phyloP scores from a whole-genome alignment of 1,140 invertebrate genomes.

The Macrostomum lignano region DNA sequence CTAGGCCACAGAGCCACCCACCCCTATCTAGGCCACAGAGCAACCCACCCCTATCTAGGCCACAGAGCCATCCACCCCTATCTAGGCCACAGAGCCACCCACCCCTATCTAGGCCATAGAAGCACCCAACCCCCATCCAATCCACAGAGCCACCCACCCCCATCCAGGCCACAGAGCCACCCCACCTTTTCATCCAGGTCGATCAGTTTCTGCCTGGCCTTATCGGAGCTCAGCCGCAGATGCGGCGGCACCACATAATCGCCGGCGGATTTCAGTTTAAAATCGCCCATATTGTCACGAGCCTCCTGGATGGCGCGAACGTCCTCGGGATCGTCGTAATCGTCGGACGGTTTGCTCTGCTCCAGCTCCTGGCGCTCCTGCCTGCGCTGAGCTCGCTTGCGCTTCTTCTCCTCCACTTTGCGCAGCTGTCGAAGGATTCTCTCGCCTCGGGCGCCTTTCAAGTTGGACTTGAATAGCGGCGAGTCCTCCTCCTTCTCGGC shows the following conservation, averaged over 20 bases:
- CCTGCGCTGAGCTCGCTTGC: slow-evolving; percentile 15
- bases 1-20: no score
- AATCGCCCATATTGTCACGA: slow-evolving; percentile 43
- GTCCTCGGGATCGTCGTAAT: slow-evolving; percentile 31
- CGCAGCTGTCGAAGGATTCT: slow-evolving; percentile 19
- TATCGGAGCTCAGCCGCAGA: slow-evolving; percentile 24
- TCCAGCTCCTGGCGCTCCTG: slow-evolving; percentile 13
- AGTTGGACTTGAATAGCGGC: slow-evolving; percentile 3
- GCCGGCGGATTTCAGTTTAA: slow-evolving; percentile 41
- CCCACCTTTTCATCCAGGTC: slow-evolving; percentile 1
- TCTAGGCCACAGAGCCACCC: no score
- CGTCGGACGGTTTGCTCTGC: slow-evolving; percentile 34
- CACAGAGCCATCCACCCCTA: no score
- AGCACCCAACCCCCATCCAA: no score
- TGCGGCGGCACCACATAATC: slow-evolving; percentile 36
- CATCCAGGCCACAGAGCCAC: no score
- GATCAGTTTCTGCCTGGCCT: slow-evolving; percentile 18
- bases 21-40: no score
- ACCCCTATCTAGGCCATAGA: no score
- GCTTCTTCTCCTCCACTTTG: slow-evolving; percentile 26
- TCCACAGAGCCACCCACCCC: no score
- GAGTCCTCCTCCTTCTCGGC: neutral
- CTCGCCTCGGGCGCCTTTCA: slow-evolving; percentile 26
- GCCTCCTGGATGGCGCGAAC: slow-evolving; percentile 37
- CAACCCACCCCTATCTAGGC: no score